Conservation (phyloP, 2,888 invertebrate genomes). For the Antheraea yamamai region DNA sequence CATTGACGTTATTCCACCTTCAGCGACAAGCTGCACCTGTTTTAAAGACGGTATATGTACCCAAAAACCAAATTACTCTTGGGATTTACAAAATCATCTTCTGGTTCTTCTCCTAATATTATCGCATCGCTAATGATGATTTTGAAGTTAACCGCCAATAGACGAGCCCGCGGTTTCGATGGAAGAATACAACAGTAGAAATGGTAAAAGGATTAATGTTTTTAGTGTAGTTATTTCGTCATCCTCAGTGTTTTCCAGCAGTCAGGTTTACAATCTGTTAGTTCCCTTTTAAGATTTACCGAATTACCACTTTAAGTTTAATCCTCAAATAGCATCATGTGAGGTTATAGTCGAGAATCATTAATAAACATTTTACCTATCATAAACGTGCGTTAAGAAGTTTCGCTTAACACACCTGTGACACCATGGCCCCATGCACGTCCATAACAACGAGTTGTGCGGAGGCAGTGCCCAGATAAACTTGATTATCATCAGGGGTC, state of each 20-base stretch:
- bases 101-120: background rate
- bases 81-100: background rate
- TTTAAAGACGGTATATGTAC: background rate
- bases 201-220: background rate
- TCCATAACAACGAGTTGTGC: slow-evolving; percentile 98
- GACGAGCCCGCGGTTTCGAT: background rate
- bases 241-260: background rate
- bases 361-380: background rate
- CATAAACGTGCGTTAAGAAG: background rate
- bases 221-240: background rate
- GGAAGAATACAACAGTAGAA: background rate
- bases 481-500: slow-evolving; percentile 98
- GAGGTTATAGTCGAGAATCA: no score
- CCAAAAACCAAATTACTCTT: background rate
- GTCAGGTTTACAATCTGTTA: background rate
- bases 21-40: slow-evolving; percentile 91
- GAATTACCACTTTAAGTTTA: no score
- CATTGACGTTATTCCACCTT: slow-evolving; percentile 94
- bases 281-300: no score
- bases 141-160: background rate
- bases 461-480: slow-evolving; percentile 96
- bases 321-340: no score
- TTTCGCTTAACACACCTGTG: slow-evolving; percentile 80
- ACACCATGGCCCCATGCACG: slow-evolving; percentile 97
- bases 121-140: background rate